These are phyloP conservation scores for Lampris incognitus DNA, from an alignment of 2,113 vertebrate genomes.

Conservation along the genomic window DNA sequence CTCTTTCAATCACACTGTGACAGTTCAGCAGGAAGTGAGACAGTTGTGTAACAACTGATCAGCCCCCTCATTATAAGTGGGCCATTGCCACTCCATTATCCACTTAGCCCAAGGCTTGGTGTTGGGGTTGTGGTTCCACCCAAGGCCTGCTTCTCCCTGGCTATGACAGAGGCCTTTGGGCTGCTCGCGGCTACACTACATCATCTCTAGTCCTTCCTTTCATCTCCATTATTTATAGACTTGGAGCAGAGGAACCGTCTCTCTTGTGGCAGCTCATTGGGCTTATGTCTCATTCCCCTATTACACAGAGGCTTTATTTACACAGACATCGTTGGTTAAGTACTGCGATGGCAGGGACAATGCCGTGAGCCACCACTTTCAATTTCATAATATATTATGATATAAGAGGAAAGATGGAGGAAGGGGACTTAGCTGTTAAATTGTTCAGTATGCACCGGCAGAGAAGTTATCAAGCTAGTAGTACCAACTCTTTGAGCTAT, in stretches of 20 bases:
- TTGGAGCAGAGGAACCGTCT: conserved; percentile 57
- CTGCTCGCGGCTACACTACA: conserved; percentile 61
- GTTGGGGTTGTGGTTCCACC: conserved; percentile 58
- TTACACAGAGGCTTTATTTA: conserved; percentile 68
- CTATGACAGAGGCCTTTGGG: conserved; percentile 65
- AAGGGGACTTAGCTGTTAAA: conserved; percentile 31
- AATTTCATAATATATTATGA: conserved; percentile 38
- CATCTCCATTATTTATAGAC: conserved; percentile 76
- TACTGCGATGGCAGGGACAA: conserved; percentile 61
- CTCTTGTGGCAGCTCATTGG: conserved; percentile 64
- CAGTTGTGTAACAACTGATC: conserved; percentile 64
- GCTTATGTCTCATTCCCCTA: conserved; percentile 43
- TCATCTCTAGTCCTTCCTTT: conserved; percentile 65
- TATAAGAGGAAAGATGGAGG: conserved; percentile 27
- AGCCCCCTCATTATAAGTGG: conserved; percentile 56
- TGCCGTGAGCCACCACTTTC: conserved; percentile 45
- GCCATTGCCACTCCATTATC: conserved; percentile 44
- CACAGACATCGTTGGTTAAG: conserved; percentile 69
- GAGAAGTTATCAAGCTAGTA: conserved; percentile 44
- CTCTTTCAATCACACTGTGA: conserved; percentile 18
- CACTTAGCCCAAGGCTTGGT: conserved; percentile 57
- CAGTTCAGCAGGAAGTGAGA: conserved; percentile 49
- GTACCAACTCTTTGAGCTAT: conserved; percentile 23
- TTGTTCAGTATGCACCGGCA: conserved; percentile 31
- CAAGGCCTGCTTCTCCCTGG: conserved; percentile 36